Base-by-base conservation (phyloP, 2,888 invertebrate species). In the Pristionchus entomophagus region DNA sequence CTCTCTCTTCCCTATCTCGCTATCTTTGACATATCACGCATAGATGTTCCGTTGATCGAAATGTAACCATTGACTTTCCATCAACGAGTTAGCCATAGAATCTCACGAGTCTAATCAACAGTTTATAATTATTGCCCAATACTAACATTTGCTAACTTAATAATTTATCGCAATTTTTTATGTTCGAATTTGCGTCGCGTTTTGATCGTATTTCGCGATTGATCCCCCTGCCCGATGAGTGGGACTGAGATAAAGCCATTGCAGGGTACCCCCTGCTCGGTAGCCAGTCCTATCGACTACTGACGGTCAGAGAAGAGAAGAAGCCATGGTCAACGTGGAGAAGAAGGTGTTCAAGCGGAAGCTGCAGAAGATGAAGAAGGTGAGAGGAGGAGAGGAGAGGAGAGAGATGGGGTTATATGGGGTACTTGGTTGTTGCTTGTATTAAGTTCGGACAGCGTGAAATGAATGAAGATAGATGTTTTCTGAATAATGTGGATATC, bases 311-410 rank as follows among this genome's bases (percentile, higher is more conserved):
- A 35, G 59, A 88, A 17, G 35, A 73, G 51, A 41, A 59, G 32
- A 22, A 45, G 41, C n/a, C n/a, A 88, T 90, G 85, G 88, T 91
- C 86, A 91, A 91, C 87, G 92, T 93, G 22, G 89, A 91, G 83
- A 92, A 93, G 88, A 92, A 92, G 83, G 91, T 92, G 14, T 88
- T 93, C 78, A 93, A 92, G 86, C 90, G 93, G 10, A 93, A 93
- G 86, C 87, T 93, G 85, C 88, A 91, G 65, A 91, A 91, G 80
- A 87, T 90, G 87, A 83, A 88, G 17, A 51, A 77, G 53, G 56
- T 78, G 26, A 56, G 84, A 4, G 14, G 26, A 35, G 19, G 17
- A 32, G 3, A n/a, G 0, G 29, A 29, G 29, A 29, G n/a, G n/a
- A 32, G 65, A 29, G 17, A 26, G 65, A 29, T 12, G 62, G 29